Base-by-base conservation (phyloP, 2,113 vertebrate genomes). In the Patagioenas fasciata region DNA sequence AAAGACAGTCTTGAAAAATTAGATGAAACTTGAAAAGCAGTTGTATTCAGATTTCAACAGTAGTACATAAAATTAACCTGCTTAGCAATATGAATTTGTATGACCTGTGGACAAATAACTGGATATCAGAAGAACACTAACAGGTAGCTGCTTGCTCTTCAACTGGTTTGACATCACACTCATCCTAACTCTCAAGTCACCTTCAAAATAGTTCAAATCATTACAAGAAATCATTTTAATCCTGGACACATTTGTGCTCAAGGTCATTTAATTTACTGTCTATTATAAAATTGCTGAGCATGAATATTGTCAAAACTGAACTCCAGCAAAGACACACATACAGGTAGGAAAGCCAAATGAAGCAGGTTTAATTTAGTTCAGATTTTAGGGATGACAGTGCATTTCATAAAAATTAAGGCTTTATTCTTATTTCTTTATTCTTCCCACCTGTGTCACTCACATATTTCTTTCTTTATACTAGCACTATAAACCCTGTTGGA, bases 1-100 rank as follows among this genome's bases (percentile, higher is more conserved):
- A 93, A 97, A 97, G 94, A 94, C 96, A 96, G 93, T 69, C 94
- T 95, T 95, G 94, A 96, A 93, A 95, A 97, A 95, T 86, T 96
- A 93, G 95, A 96, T 85, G 88, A 96, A 96, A 95, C 88, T 70
- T 92, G 88, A 95, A 97, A 95, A 93, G 88, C 56, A 70, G 94
- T 96, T 95, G 87, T 92, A 80, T 95, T 96, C 62, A 73, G 81
- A 93, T 96, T 96, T 88, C 88, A 94, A 89, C 94, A 95, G 94
- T 96, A 96, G 95, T 97, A 83, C 75, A 29, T 85, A 56, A 88
- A 95, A 89, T 82, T 40, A 89, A 91, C 65, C 78, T 77, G 61
- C 56, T 85, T 75, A 89, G 79, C 36, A 89, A 91, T 81, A 80
- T 78, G 85, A 83, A 56, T 95, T 70, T 80, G 31, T 91, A 56